Evolutionary conservation across 2,113 vertebrate species (phyloP).

Genomic region (Coptodon bakossiorum): DNA sequence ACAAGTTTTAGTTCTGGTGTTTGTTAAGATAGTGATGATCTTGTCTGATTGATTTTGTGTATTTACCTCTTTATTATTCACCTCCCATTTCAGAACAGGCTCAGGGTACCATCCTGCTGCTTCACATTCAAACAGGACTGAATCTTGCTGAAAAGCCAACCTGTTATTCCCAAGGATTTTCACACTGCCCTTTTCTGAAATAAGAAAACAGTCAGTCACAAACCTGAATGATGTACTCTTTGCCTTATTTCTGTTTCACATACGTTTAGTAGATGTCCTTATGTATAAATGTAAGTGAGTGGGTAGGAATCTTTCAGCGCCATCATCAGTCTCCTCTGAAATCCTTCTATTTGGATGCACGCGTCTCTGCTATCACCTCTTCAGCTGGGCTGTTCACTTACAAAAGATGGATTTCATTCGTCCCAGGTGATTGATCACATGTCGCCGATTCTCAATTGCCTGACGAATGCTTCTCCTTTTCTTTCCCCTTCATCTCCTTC

Average conservation of each 20-base stretch:
- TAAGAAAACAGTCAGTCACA: neutral
- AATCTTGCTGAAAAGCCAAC: conserved; percentile 61
- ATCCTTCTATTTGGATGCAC: neutral
- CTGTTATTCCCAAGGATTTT: conserved; percentile 57
- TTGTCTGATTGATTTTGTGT: neutral
- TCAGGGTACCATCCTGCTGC: conserved; percentile 77
- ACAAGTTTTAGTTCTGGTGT: neutral
- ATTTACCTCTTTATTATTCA: conserved; percentile 59
- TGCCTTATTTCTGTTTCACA: neutral
- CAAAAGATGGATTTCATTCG: conserved; percentile 9
- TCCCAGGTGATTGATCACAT: conserved; percentile 19
- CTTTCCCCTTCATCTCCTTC: conserved; percentile 9
- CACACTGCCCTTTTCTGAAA: conserved; percentile 78
- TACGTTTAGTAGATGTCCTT: neutral
- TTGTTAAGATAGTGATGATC: neutral
- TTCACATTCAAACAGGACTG: conserved; percentile 71
- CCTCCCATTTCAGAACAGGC: conserved; percentile 76
- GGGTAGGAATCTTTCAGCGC: neutral
- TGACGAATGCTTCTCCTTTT: conserved; percentile 8
- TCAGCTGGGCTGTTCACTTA: neutral
- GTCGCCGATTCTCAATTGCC: conserved; percentile 26
- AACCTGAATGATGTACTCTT: neutral
- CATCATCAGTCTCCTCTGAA: neutral
- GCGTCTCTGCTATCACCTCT: neutral
- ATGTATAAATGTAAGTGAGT: neutral